Base-by-base conservation (phyloP, 2,113 vertebrate genomes). In the Nycticebus coucang region DNA sequence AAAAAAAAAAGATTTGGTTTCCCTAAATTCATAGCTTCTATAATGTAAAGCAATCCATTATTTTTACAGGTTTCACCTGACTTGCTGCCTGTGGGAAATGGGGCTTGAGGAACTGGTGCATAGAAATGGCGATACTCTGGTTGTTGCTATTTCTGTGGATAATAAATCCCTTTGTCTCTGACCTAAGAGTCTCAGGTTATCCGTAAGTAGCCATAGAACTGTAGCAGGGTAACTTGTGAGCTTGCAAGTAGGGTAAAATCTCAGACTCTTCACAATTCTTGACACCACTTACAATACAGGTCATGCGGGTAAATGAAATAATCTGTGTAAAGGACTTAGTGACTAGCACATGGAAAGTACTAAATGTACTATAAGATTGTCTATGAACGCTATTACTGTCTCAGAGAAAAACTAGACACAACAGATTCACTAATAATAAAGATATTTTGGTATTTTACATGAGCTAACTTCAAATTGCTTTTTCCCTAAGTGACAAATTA, bases 361-460 rank as follows among this genome's bases (percentile, higher is more conserved):
- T 68, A 80, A 95, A 41, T 55, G n/a, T 17, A 55, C 45, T 50
- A 9, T 8, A 50, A 50, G 45, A 66, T 55, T 79, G 37, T 15
- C 17, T 60, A 26, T 64, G 89, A 50, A 80, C 69, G 33, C 4
- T 68, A 62, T 82, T 66, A 53, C 14, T 83, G 37, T 41, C 45
- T 62, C 50, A 95, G 50, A 85, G 33, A 92, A 35, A 60, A 85
- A 21, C 7, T 85, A 62, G 9, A 87, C 1, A 45, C 66, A 59
- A 88, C n/a, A 78, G 11, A 10, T 50, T 75, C 33, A 45, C 74
- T 94, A 71, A 71, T 84, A 96, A 80, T 50, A 50, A 5, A 60
- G 72, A 10, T 79, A 45, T 66, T 87, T 95, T 94, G 37, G 7
- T 80, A 80, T 84, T 91, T 93, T 91, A 71, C 11, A 80, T 71